A percentile compares a stretch with the other conserved stretches of the same genome.
Evolutionary conservation across 2,797 vertebrate genomes (phyloP).

Genomic region (Enteromius paludinosus): DNA sequence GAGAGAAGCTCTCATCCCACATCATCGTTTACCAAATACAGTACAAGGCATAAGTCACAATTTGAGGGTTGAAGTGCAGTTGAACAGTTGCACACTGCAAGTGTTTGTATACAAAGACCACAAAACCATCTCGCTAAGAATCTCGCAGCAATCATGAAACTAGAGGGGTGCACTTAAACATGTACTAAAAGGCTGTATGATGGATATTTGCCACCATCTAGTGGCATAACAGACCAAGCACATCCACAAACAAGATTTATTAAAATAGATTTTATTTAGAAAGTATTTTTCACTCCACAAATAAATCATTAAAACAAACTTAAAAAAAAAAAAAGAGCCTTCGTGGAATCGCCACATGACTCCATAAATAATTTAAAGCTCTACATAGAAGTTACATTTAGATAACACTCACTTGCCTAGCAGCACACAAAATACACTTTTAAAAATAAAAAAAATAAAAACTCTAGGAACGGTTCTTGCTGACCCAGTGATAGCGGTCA

Average conservation of each 20-base stretch:
- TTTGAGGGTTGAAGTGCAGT: neutral
- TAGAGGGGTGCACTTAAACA: neutral
- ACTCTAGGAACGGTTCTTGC: constrained; percentile 77
- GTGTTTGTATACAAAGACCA: neutral
- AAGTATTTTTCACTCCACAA: constrained; percentile 39
- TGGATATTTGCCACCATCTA: constrained; percentile 37
- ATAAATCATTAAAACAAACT: constrained; percentile 45
- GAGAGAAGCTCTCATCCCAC: neutral
- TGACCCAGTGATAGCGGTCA: constrained; percentile 96
- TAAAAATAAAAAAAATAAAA: neutral
- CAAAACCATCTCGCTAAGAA: too few relatives aligned
- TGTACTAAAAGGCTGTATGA: neutral
- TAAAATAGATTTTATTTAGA: constrained; percentile 56
- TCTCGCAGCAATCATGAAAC: neutral
- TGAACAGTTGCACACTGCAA: neutral
- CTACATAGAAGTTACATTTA: constrained; percentile 30
- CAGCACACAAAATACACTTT: neutral
- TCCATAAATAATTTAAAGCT: constrained; percentile 50
- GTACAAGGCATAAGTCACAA: neutral
- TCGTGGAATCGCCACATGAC: constrained; percentile 13
- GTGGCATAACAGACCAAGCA: neutral
- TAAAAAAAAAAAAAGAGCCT: constrained; percentile 55
- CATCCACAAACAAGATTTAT: neutral
- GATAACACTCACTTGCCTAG: constrained; percentile 12
- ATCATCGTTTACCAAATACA: neutral